phyloP scores from a whole-genome alignment of 1,140 invertebrate species.

The Meloidogyne chitwoodi region DNA sequence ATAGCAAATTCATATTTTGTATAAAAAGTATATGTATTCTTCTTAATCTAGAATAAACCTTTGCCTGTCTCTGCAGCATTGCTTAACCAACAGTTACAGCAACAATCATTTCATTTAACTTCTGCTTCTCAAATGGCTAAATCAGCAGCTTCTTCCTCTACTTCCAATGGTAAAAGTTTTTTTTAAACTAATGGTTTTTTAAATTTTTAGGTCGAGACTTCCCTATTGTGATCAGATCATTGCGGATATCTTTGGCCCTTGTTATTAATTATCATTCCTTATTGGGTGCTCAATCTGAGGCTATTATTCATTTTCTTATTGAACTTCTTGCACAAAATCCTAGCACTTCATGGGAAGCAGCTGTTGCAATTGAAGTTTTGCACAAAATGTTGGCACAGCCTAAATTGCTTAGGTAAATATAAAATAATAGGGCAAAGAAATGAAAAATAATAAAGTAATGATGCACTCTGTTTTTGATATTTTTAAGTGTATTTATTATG shows the following conservation, averaged over 20 bases:
- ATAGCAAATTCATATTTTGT: too few relatives aligned
- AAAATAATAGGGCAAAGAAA: too few relatives aligned
- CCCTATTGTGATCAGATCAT: constrained; percentile 87
- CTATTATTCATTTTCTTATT: constrained; percentile 89
- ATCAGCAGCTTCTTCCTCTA: neutral
- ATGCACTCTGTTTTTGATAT: too few relatives aligned
- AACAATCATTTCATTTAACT: neutral
- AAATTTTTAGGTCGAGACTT: constrained; percentile 66
- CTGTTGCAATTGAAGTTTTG: constrained; percentile 86
- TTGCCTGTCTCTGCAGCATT: constrained; percentile 11
- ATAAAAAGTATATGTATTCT: too few relatives aligned
- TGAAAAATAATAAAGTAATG: too few relatives aligned
- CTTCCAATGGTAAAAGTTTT: neutral
- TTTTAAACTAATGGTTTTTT: too few relatives aligned
- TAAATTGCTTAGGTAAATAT: constrained; percentile 70
- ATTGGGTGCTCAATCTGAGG: constrained; percentile 92
- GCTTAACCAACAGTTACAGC: constrained; percentile 7
- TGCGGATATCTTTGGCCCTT: constrained; percentile 84
- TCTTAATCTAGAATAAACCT: neutral
- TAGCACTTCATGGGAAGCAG: constrained; percentile 89
- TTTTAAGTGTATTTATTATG: too few relatives aligned
- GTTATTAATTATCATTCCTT: constrained; percentile 87
- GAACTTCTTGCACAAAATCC: constrained; percentile 91
- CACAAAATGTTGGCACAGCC: constrained; percentile 87
- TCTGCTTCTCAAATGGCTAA: neutral